These are phyloP conservation scores for Adrianichthys oophorus DNA, from an alignment of 2,797 vertebrate species.

Conservation along the genomic window DNA sequence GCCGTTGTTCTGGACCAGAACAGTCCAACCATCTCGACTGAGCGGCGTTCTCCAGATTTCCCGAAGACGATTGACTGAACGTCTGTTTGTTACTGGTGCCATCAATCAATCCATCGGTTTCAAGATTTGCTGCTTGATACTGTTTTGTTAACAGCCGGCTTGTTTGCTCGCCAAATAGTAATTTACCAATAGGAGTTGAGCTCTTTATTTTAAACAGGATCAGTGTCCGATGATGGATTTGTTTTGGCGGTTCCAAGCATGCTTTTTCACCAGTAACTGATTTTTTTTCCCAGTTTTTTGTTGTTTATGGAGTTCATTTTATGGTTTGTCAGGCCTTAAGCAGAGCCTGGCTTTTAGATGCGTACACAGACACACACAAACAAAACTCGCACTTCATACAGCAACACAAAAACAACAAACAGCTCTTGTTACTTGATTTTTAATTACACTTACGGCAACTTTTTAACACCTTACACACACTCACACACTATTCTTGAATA, in stretches of 20 bases:
- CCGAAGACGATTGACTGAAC: neutral
- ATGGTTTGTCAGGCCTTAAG: constrained; percentile 56
- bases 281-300: constrained; percentile 48
- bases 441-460: neutral
- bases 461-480: too few relatives aligned
- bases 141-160: constrained; percentile 4
- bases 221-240: constrained; percentile 25
- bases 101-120: constrained; percentile 1
- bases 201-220: constrained; percentile 17
- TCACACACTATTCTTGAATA: too few relatives aligned
- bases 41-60: neutral
- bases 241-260: constrained; percentile 30
- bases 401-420: constrained; percentile 53
- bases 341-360: constrained; percentile 24
- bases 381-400: constrained; percentile 21
- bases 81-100: constrained; percentile 6
- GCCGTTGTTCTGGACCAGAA: neutral
- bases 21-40: neutral
- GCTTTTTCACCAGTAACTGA: constrained; percentile 43
- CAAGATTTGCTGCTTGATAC: neutral
- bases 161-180: constrained; percentile 1
- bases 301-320: constrained; percentile 57
- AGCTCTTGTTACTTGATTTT: constrained; percentile 40
- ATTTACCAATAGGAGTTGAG: constrained; percentile 20
- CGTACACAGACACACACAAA: constrained; percentile 9